Conservation (phyloP, 2,888 invertebrate genomes). For the Neelides folsomi region DNA sequence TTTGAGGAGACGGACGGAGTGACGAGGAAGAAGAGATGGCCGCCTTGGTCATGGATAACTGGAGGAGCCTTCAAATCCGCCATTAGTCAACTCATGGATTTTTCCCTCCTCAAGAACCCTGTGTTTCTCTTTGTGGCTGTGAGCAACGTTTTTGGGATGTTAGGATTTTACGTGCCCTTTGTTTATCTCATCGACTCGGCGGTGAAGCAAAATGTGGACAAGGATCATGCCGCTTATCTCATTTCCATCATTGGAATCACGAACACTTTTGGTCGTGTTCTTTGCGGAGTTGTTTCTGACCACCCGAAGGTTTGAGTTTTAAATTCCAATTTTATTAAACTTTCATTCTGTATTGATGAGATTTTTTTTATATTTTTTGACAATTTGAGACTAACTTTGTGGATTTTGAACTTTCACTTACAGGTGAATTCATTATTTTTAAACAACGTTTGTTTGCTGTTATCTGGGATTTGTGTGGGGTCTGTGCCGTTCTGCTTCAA, state of each 20-base stretch:
- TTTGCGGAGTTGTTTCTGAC: constrained; percentile 41
- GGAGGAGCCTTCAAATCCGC: constrained; percentile 57
- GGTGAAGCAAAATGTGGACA: constrained; percentile 37
- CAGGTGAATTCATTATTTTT: constrained; percentile 74
- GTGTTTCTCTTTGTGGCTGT: constrained; percentile 83
- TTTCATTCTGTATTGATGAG: no score
- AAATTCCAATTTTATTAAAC: no score
- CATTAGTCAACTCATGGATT: constrained; percentile 78
- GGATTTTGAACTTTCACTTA: constrained; percentile 50
- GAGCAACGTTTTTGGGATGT: constrained; percentile 93
- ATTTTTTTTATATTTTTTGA: constrained; percentile 39
- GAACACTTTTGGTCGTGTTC: constrained; percentile 57
- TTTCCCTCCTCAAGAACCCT: constrained; percentile 71
- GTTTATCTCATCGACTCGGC: constrained; percentile 82
- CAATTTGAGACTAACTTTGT: no score
- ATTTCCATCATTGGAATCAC: constrained; percentile 42
- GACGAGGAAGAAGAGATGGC: background rate
- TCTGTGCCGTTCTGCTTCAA: constrained; percentile 68
- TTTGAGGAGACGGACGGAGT: constrained; percentile 1
- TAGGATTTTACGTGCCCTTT: constrained; percentile 92
- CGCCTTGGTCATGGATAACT: constrained; percentile 4
- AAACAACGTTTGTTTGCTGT: constrained; percentile 80
- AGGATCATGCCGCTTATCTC: constrained; percentile 14
- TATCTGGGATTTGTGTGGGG: constrained; percentile 74
- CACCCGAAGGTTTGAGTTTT: constrained; percentile 34